A percentile compares a stretch with the other conserved stretches of the same genome.
phyloP scores from a whole-genome alignment of 2,888 invertebrate genomes.

The Rhagium mordax region DNA sequence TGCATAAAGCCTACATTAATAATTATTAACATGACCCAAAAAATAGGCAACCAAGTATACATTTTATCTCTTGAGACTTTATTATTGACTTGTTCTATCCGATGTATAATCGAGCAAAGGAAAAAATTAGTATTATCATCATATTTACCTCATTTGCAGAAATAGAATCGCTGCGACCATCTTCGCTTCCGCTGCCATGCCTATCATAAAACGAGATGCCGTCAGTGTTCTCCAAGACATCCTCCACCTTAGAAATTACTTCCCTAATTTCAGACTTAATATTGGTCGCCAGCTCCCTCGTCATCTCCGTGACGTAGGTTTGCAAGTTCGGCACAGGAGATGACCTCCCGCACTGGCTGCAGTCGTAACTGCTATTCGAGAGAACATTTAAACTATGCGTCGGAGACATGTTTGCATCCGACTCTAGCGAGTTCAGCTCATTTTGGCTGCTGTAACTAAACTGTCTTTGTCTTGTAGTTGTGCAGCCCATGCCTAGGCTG shows the following conservation, averaged over 20 bases:
- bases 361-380: constrained; percentile 72
- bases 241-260: constrained; percentile 86
- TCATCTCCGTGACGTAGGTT: constrained; percentile 84
- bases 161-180: constrained; percentile 79
- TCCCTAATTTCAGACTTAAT: constrained; percentile 87
- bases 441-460: constrained; percentile 84
- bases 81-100: too few species aligned
- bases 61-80: too few species aligned
- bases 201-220: constrained; percentile 64
- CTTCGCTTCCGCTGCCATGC: constrained; percentile 74
- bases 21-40: too few species aligned
- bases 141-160: constrained; percentile 75
- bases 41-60: too few species aligned
- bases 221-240: constrained; percentile 82
- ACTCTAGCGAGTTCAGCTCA: constrained; percentile 78
- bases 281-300: constrained; percentile 84
- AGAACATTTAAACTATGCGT: constrained; percentile 71
- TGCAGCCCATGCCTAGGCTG: constrained; percentile 76
- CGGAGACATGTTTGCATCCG: constrained; percentile 69
- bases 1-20: too few species aligned
- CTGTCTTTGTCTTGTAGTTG: constrained; percentile 69
- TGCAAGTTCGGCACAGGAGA: constrained; percentile 78
- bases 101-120: too few species aligned
- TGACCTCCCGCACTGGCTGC: constrained; percentile 72
- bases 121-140: too few species aligned